Evolutionary conservation across 2,797 vertebrate species (phyloP).

Genomic region (Peromyscus nudipes): DNA sequence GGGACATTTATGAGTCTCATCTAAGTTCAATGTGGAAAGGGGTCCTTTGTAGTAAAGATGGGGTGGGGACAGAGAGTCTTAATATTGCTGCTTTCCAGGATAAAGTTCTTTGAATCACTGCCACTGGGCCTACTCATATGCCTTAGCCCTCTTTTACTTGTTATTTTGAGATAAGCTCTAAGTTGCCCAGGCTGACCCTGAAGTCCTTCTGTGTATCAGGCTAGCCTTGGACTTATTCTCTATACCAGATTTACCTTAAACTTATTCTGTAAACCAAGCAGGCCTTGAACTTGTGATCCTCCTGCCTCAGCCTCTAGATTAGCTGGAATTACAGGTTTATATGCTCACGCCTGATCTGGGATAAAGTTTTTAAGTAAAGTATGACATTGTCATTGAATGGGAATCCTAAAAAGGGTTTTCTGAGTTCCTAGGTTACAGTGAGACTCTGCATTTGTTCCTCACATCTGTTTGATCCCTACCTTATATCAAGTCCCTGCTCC

Average conservation of each 20-base stretch:
- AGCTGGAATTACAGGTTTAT: not conserved
- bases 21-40: not conserved
- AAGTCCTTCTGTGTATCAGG: not conserved
- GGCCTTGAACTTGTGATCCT: not conserved
- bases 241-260: not conserved
- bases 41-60: not conserved
- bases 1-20: not conserved
- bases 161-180: not conserved
- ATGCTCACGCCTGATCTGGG: not conserved
- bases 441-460: not conserved
- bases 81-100: not conserved
- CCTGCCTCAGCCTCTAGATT: not conserved
- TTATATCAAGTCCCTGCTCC: not conserved
- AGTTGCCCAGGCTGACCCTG: not conserved
- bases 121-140: not conserved
- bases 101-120: not conserved
- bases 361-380: not conserved
- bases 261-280: not conserved
- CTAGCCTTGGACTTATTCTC: not conserved
- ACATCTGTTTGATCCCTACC: too few species aligned
- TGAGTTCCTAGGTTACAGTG: not conserved
- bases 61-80: not conserved
- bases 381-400: not conserved
- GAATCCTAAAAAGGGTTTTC: not conserved
- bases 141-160: not conserved